A percentile compares a stretch with the other conserved stretches of the same genome.
phyloP scores from a whole-genome alignment of 1,140 invertebrate species.

The Aricia agestis region DNA sequence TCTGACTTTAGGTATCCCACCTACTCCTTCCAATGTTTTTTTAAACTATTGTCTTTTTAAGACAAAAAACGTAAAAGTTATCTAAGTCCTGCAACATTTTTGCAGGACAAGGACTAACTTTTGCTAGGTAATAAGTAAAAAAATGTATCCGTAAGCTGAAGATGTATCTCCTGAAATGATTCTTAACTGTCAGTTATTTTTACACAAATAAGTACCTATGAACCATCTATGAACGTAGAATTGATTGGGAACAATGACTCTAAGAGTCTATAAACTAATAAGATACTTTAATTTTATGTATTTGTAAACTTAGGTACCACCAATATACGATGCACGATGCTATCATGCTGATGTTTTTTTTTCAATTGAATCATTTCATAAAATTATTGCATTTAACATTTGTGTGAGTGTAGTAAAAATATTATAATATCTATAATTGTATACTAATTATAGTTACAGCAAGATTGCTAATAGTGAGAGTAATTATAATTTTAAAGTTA shows the following conservation, averaged over 20 bases:
- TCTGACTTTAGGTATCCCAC: too few relatives aligned
- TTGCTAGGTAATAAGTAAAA: background rate
- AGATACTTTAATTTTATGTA: too few relatives aligned
- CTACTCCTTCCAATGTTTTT: too few relatives aligned
- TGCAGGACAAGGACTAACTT: background rate
- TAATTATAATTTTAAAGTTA: background rate
- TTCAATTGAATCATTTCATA: constrained; percentile 4
- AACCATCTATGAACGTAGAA: too few relatives aligned
- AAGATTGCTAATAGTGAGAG: background rate
- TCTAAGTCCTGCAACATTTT: background rate
- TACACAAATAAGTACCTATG: too few relatives aligned
- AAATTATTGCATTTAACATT: constrained; percentile 14
- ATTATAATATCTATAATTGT: background rate
- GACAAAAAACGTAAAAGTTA: background rate
- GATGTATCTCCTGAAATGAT: background rate
- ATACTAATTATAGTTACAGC: background rate
- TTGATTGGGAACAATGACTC: too few relatives aligned
- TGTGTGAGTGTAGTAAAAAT: background rate
- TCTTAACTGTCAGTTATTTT: too few relatives aligned
- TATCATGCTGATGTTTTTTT: too few relatives aligned
- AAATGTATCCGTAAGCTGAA: background rate
- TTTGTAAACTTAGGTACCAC: too few relatives aligned
- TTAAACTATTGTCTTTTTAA: background rate
- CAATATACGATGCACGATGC: too few relatives aligned
- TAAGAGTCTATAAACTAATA: too few relatives aligned